These are phyloP conservation scores for Danio aesculapii DNA, from an alignment of 2,797 vertebrate genomes.

Conservation along the genomic window DNA sequence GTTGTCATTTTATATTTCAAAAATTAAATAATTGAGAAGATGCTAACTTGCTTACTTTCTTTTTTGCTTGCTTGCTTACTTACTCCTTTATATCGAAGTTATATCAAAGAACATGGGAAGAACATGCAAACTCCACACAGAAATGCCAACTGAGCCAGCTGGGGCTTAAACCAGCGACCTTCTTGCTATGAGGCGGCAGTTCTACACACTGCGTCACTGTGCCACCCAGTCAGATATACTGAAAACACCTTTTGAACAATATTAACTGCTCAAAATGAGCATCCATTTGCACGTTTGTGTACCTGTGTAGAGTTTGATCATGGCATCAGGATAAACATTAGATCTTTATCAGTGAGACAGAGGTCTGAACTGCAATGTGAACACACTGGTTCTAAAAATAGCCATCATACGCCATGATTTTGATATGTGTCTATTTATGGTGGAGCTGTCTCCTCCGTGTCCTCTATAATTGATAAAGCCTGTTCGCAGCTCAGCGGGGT, in stretches of 20 bases:
- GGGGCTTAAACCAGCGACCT: too few species aligned
- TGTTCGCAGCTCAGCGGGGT: conserved; percentile 66
- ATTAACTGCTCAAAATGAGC: conserved; percentile 3
- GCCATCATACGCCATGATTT: conserved; percentile 61
- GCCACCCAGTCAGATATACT: neutral
- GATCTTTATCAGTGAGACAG: conserved; percentile 41
- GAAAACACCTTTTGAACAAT: conserved; percentile 22
- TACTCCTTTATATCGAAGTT: too few species aligned
- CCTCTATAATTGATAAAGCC: conserved; percentile 78
- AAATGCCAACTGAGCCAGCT: too few species aligned
- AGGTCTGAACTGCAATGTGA: conserved; percentile 15
- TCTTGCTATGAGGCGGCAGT: too few species aligned
- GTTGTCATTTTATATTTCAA: too few species aligned
- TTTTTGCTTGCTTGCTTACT: too few species aligned
- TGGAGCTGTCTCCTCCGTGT: conserved; percentile 65
- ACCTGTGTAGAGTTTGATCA: neutral
- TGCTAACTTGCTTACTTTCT: too few species aligned
- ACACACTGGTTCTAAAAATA: conserved; percentile 65
- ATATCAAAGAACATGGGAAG: too few species aligned
- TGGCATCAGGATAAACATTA: neutral
- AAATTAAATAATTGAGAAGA: too few species aligned
- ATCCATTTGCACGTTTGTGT: neutral
- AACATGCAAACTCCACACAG: too few species aligned
- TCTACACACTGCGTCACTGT: too few species aligned
- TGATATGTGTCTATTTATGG: conserved; percentile 76